Percentiles rank a stretch among this genome's conserved stretches.
These are phyloP conservation scores for Nyctibius grandis DNA, from an alignment of 2,797 vertebrate species.

Conservation along the genomic window DNA sequence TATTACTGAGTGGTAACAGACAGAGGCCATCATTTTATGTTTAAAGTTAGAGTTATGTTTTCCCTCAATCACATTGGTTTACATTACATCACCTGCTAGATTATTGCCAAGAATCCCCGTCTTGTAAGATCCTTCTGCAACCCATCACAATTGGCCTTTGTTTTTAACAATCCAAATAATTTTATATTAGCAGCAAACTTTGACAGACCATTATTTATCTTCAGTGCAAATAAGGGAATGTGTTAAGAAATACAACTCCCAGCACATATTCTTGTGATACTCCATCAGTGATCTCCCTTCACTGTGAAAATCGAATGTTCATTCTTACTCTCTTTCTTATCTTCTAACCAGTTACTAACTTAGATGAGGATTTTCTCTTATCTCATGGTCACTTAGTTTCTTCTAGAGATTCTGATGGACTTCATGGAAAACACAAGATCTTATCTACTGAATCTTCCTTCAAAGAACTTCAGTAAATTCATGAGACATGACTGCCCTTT, in stretches of 20 bases:
- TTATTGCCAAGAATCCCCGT: not conserved
- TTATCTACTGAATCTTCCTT: not conserved
- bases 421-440: not conserved
- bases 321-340: not conserved
- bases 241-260: not conserved
- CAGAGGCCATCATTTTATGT: not conserved
- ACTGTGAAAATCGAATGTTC: not conserved
- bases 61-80: not conserved
- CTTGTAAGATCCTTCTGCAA: conserved; percentile 30
- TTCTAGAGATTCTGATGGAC: not conserved
- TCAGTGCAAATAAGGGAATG: not conserved
- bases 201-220: not conserved
- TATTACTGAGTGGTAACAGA: not conserved
- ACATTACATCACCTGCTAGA: not conserved
- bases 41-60: not conserved
- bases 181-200: not conserved
- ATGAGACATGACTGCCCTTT: not conserved
- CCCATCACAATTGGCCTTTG: not conserved
- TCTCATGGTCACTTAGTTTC: not conserved
- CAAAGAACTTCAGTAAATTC: not conserved
- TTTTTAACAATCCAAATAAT: not conserved
- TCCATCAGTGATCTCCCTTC: not conserved
- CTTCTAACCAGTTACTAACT: not conserved
- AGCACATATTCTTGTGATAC: not conserved
- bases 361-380: not conserved